Conservation (phyloP, 2,888 invertebrate genomes). For the Agrypnus murinus region DNA sequence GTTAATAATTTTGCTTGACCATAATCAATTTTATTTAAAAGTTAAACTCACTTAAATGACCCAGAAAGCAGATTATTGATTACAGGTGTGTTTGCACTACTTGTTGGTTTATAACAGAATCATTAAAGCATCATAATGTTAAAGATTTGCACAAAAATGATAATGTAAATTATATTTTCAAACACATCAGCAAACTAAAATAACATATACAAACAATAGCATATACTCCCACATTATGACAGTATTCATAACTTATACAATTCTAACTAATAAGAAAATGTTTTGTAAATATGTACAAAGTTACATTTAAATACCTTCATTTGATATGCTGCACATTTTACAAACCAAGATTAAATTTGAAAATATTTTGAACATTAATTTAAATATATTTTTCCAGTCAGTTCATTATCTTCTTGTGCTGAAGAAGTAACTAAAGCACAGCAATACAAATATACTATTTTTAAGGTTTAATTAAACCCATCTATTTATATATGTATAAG, state of each 20-base stretch:
- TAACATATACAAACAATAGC: conserved; percentile 4
- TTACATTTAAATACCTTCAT: conserved; percentile 23
- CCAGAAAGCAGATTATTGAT: not conserved
- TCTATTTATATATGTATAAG: conserved; percentile 44
- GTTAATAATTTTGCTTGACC: too few species aligned
- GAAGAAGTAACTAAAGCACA: conserved; percentile 29
- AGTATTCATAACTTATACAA: not conserved
- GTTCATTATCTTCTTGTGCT: conserved; percentile 19
- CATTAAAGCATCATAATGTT: not conserved
- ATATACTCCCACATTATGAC: not conserved
- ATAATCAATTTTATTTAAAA: too few species aligned
- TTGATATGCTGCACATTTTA: conserved; percentile 13
- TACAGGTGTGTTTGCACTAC: too few species aligned
- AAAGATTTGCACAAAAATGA: not conserved
- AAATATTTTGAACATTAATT: conserved; percentile 10
- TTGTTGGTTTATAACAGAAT: too few species aligned
- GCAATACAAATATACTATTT: conserved; percentile 34
- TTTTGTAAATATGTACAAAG: too few species aligned
- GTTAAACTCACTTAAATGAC: not conserved
- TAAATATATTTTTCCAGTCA: conserved; percentile 12
- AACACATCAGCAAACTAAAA: conserved; percentile 12
- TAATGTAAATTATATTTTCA: conserved; percentile 1
- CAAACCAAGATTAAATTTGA: conserved; percentile 14
- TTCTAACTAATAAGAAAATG: not conserved
- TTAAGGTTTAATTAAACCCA: conserved; percentile 44